Evolutionary conservation across 1,140 invertebrate species (phyloP).

Genomic region (Drosophila obscura): DNA sequence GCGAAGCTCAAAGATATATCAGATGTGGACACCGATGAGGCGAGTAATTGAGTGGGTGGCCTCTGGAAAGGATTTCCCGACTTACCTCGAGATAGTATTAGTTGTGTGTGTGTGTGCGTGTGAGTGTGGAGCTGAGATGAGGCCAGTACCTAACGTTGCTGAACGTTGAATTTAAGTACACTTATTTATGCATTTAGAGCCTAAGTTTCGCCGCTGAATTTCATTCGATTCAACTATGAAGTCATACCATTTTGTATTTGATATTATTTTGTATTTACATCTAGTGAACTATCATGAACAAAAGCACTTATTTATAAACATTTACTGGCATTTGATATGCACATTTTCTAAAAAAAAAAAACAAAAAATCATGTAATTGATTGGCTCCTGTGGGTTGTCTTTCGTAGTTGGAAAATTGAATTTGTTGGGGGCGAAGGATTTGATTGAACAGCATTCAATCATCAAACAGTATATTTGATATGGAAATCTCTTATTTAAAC

Average conservation of each 20-base stretch:
- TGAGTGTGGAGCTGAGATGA: slow-evolving; percentile 59
- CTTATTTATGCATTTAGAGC: slow-evolving; percentile 57
- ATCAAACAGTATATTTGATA: too few relatives aligned
- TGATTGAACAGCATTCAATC: too few relatives aligned
- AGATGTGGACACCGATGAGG: slow-evolving; percentile 80
- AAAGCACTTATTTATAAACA: slow-evolving; percentile 73
- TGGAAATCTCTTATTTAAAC: too few relatives aligned
- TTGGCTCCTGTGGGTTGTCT: too few relatives aligned
- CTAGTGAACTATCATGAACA: slow-evolving; percentile 56
- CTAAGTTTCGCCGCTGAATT: slow-evolving; percentile 53
- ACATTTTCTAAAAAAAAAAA: slow-evolving; percentile 29
- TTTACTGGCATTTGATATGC: slow-evolving; percentile 63
- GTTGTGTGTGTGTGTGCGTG: neutral
- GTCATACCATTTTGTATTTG: slow-evolving; percentile 38
- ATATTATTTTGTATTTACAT: slow-evolving; percentile 36
- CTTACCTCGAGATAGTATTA: slow-evolving; percentile 58
- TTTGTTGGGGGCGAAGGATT: too few relatives aligned
- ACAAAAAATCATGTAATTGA: neutral
- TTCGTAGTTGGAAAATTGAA: too few relatives aligned
- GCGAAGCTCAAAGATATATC: slow-evolving; percentile 75
- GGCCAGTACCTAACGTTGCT: slow-evolving; percentile 53
- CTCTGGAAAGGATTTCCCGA: neutral
- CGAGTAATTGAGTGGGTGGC: slow-evolving; percentile 64
- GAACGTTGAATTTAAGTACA: slow-evolving; percentile 48
- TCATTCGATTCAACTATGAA: slow-evolving; percentile 50